phyloP scores from a whole-genome alignment of 2,888 invertebrate species.

The Margaritifera margaritifera region DNA sequence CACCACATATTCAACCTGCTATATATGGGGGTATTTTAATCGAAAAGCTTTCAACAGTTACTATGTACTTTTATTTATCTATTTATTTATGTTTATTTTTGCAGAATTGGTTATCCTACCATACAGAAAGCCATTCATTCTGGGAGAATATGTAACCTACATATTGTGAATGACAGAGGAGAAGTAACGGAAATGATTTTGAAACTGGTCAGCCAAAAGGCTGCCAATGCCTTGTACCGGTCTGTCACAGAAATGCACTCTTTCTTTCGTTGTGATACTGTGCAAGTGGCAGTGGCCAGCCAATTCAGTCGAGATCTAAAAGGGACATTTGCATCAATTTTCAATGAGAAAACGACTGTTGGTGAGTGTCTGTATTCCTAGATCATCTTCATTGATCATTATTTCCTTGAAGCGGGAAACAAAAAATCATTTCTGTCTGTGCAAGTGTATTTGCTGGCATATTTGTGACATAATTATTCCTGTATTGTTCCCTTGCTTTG shows the following conservation, averaged over 20 bases:
- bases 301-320: slow-evolving; percentile 92
- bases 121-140: slow-evolving; percentile 69
- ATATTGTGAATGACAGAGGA: slow-evolving; percentile 61
- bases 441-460: no score
- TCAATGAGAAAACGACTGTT: slow-evolving; percentile 80
- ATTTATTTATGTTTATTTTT: slow-evolving; percentile 17
- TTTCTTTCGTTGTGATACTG: slow-evolving; percentile 94
- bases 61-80: neutral
- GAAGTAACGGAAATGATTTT: slow-evolving; percentile 77
- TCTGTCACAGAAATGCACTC: slow-evolving; percentile 93
- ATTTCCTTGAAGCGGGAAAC: neutral
- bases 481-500: no score
- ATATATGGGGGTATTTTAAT: neutral
- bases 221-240: slow-evolving; percentile 82
- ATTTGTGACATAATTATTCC: no score
- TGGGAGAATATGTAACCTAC: slow-evolving; percentile 63
- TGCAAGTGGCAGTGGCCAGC: slow-evolving; percentile 88
- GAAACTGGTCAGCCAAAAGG: slow-evolving; percentile 86
- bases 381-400: neutral
- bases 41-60: neutral
- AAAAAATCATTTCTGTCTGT: no score
- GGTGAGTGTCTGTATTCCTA: slow-evolving; percentile 46
- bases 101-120: slow-evolving; percentile 67
- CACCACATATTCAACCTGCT: no score
- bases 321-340: slow-evolving; percentile 91